Conservation (phyloP, 2,797 vertebrate species). For the Notolepis coatsorum region DNA sequence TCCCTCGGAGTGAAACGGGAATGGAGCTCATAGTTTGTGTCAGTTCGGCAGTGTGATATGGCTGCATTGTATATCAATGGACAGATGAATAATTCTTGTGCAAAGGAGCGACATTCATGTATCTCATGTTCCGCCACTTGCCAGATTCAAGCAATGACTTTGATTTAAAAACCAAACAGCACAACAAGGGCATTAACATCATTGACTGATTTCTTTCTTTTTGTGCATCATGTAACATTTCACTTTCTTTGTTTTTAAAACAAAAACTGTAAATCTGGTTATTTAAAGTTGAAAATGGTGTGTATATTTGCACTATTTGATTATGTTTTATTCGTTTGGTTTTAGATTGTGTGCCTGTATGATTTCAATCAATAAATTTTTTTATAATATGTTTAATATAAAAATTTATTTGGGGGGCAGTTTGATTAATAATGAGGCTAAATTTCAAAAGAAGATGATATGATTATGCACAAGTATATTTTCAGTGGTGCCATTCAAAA, state of each 20-base stretch:
- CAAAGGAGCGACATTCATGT: not conserved
- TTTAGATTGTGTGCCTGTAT: slow-evolving; percentile 25
- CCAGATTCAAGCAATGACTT: not conserved
- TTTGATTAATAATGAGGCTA: slow-evolving; percentile 9
- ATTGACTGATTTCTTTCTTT: not conserved
- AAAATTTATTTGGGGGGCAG: slow-evolving; percentile 9
- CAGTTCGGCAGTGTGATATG: not conserved
- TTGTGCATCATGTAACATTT: slow-evolving; percentile 5
- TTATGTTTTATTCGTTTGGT: not conserved
- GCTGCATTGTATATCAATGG: not conserved
- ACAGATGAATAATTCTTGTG: not conserved
- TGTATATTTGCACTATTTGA: slow-evolving; percentile 22
- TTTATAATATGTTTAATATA: not conserved
- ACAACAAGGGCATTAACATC: not conserved
- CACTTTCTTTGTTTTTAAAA: not conserved
- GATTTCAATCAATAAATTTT: slow-evolving; percentile 27
- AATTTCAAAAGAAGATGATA: not conserved
- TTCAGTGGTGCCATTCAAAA: too few relatives aligned
- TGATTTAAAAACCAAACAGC: not conserved
- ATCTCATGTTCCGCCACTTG: not conserved
- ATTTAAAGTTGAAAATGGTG: slow-evolving; percentile 20
- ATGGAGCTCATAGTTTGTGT: not conserved
- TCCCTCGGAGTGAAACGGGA: slow-evolving; percentile 4
- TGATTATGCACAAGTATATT: not conserved
- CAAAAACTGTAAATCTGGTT: not conserved